Conservation (phyloP, 2,888 invertebrate species). For the Amblyjoppa fuscipennis region DNA sequence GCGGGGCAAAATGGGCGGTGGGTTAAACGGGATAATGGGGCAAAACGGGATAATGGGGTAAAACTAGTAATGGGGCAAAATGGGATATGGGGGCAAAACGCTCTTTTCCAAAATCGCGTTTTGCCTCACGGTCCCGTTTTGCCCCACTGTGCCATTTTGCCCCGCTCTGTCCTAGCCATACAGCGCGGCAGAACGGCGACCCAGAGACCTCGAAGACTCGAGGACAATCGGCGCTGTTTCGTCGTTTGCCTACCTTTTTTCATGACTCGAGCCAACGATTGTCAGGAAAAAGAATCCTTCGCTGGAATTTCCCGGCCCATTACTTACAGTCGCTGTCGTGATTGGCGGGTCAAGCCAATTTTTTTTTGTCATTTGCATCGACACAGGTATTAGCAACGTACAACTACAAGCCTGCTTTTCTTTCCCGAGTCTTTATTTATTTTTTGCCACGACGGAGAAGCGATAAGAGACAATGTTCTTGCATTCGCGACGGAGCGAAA, state of each 20-base stretch:
- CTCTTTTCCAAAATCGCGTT: too few species aligned
- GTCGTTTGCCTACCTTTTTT: conserved; percentile 63
- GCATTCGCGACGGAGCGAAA: neutral
- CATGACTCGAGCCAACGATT: conserved; percentile 14
- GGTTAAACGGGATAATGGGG: too few species aligned
- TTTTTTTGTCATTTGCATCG: conserved; percentile 53
- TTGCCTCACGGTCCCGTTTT: too few species aligned
- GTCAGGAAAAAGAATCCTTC: neutral
- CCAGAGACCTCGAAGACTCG: conserved; percentile 45
- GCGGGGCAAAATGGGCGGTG: neutral
- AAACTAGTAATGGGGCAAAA: too few species aligned
- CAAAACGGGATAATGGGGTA: too few species aligned
- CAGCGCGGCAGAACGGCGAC: conserved; percentile 21
- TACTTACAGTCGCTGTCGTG: conserved; percentile 21
- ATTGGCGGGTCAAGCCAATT: conserved; percentile 49
- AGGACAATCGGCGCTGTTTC: conserved; percentile 68
- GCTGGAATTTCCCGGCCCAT: conserved; percentile 47
- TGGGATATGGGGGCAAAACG: too few species aligned
- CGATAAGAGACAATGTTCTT: neutral
- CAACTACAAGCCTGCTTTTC: neutral
- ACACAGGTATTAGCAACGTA: conserved; percentile 37
- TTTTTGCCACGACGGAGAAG: neutral
- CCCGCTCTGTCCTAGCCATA: neutral
- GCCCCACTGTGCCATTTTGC: too few species aligned
- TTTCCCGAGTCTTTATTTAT: neutral